These are phyloP conservation scores for Drosophila emarginata DNA, from an alignment of 2,888 invertebrate species.

Conservation along the genomic window DNA sequence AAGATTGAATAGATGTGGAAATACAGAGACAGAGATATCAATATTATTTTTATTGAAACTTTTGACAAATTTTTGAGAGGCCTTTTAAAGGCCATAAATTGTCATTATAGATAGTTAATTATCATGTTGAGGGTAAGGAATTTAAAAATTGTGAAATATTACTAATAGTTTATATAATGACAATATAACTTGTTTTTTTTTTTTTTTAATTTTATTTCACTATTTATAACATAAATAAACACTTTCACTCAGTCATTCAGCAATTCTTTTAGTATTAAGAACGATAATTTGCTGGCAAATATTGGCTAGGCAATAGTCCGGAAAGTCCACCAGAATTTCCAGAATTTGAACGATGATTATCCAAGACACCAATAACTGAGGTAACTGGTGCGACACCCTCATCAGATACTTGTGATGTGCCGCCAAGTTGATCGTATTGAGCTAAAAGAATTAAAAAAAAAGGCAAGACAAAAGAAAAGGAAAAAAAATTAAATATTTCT, in stretches of 20 bases:
- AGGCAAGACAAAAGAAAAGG: not conserved
- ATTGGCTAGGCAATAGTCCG: constrained; percentile 51
- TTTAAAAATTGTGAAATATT: not conserved
- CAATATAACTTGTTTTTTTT: constrained; percentile 5
- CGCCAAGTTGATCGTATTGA: constrained; percentile 81
- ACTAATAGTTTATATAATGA: too few species aligned
- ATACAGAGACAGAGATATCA: constrained; percentile 37
- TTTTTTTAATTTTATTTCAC: not conserved
- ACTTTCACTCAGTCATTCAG: constrained; percentile 31
- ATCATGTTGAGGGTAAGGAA: not conserved
- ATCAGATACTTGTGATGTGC: constrained; percentile 80
- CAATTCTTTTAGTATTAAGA: constrained; percentile 27
- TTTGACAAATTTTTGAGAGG: constrained; percentile 24
- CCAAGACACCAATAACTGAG: constrained; percentile 79
- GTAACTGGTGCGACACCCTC: constrained; percentile 81
- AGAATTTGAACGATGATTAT: constrained; percentile 44
- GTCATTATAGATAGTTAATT: not conserved
- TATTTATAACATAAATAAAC: constrained; percentile 31
- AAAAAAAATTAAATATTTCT: not conserved
- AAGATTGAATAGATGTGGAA: constrained; percentile 52
- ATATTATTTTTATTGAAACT: constrained; percentile 34
- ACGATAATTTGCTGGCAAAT: constrained; percentile 69
- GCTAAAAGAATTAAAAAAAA: constrained; percentile 64
- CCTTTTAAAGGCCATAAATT: constrained; percentile 18
- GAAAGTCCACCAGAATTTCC: constrained; percentile 21